Percentiles rank a stretch among this genome's conserved stretches.
Conservation (phyloP, 1,140 invertebrate genomes). For the Achatina immaculata region DNA sequence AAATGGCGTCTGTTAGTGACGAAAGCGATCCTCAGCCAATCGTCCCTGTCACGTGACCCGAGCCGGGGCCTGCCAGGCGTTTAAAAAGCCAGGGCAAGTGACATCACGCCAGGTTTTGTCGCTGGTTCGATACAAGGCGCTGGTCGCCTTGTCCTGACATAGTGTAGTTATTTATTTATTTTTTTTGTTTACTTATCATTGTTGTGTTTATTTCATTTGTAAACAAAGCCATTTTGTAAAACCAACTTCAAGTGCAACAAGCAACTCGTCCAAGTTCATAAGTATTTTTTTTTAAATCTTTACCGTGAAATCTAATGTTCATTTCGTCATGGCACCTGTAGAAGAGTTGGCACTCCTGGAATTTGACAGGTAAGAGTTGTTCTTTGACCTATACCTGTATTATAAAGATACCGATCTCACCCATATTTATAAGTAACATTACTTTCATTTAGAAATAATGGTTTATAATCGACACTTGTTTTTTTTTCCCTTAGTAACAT, state of each 20-base stretch:
- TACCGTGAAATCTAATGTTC: background rate
- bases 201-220: background rate
- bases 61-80: background rate
- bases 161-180: background rate
- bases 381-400: slow-evolving; percentile 22
- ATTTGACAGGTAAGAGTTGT: slow-evolving; percentile 58
- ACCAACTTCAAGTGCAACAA: no score
- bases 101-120: background rate
- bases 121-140: slow-evolving; percentile 2
- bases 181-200: background rate
- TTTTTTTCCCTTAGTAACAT: background rate
- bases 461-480: background rate
- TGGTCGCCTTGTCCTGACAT: background rate
- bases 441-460: background rate
- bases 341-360: slow-evolving; percentile 64
- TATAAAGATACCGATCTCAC: background rate
- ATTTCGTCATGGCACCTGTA: slow-evolving; percentile 42
- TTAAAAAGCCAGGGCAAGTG: background rate
- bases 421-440: background rate
- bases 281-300: background rate
- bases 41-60: background rate
- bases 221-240: background rate
- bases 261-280: no score
- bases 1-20: no score
- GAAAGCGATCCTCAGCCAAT: slow-evolving; percentile 4